Evolutionary conservation across 2,797 vertebrate species (phyloP).

Genomic region (Coluber constrictor): DNA sequence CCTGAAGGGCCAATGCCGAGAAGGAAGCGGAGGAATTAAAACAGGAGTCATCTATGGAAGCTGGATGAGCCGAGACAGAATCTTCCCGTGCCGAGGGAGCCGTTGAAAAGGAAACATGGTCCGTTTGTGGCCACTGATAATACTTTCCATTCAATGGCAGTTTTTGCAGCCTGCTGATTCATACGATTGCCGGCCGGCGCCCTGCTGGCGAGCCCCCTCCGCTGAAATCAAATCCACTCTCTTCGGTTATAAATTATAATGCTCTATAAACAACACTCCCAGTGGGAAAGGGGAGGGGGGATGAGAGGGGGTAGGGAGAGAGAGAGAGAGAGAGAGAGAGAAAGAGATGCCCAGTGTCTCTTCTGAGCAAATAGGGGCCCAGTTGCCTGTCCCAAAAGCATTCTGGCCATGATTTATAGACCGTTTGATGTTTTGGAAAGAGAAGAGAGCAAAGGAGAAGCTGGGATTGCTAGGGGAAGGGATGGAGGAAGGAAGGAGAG

Average conservation of each 20-base stretch:
- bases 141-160: constrained; percentile 94
- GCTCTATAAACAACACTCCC: constrained; percentile 99
- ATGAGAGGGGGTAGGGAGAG: neutral
- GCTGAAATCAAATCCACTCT: constrained; percentile 99
- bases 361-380: constrained; percentile 75
- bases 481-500: constrained; percentile 40
- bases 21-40: constrained; percentile 81
- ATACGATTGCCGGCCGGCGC: constrained; percentile 98
- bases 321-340: neutral
- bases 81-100: constrained; percentile 87
- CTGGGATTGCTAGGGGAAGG: constrained; percentile 39
- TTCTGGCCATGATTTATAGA: constrained; percentile 75
- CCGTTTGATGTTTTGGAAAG: constrained; percentile 77
- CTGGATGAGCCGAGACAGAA: constrained; percentile 87
- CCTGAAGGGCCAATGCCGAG: constrained; percentile 66
- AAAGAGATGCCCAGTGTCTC: constrained; percentile 69
- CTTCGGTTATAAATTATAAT: constrained; percentile 99
- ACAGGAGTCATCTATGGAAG: constrained; percentile 84
- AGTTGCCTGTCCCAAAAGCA: constrained; percentile 71
- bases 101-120: constrained; percentile 96
- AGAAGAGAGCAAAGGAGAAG: constrained; percentile 62
- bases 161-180: constrained; percentile 92
- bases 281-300: constrained; percentile 74
- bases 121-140: constrained; percentile 95
- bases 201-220: constrained; percentile 93